phyloP scores from a whole-genome alignment of 2,113 vertebrate genomes.

The Vombatus ursinus region DNA sequence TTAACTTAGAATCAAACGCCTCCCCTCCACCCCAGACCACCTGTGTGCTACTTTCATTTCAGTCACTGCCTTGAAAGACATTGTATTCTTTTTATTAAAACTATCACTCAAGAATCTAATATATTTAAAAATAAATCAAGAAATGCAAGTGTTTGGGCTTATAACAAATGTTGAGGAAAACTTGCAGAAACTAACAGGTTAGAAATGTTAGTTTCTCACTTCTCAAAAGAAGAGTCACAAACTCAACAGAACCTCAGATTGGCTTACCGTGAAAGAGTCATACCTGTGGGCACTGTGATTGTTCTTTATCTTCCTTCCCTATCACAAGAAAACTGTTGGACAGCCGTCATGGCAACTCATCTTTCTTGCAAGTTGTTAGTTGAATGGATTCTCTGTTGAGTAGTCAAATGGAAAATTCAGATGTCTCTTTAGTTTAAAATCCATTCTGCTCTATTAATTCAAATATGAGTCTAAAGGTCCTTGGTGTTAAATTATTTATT shows the following conservation, averaged over 20 bases:
- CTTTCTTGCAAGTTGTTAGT: background rate
- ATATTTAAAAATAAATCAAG: background rate
- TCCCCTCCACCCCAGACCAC: too few relatives aligned
- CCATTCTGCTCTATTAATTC: slow-evolving; percentile 69
- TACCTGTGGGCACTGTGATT: slow-evolving; percentile 9
- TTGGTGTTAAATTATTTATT: slow-evolving; percentile 58
- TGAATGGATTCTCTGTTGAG: slow-evolving; percentile 56
- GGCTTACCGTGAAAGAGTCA: background rate
- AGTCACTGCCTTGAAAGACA: background rate
- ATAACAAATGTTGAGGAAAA: too few relatives aligned
- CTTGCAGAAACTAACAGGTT: too few relatives aligned
- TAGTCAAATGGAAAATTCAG: slow-evolving; percentile 43
- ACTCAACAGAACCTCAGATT: background rate
- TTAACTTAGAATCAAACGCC: too few relatives aligned
- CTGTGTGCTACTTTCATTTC: background rate
- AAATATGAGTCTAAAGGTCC: slow-evolving; percentile 50
- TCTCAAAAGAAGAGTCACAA: too few relatives aligned
- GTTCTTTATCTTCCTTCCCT: background rate
- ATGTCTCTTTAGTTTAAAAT: slow-evolving; percentile 65
- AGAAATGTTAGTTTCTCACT: too few relatives aligned
- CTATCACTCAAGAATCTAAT: background rate
- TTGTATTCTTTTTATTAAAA: background rate
- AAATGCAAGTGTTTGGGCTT: background rate
- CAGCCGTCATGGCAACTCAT: background rate
- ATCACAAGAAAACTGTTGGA: slow-evolving; percentile 16